phyloP scores from a whole-genome alignment of 2,888 invertebrate species.

The Oconnorella tubifera region DNA sequence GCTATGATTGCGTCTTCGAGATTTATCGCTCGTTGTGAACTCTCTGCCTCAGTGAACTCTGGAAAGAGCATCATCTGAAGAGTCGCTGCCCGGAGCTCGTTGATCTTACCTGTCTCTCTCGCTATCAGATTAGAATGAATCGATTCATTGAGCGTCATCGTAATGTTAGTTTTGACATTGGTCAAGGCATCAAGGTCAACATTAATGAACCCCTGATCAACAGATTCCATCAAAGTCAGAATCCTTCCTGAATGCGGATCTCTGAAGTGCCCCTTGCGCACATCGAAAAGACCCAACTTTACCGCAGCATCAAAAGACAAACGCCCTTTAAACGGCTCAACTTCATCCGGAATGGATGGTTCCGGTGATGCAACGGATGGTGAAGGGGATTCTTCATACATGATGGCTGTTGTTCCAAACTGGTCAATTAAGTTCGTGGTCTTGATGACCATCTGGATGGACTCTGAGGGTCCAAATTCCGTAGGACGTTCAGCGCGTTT shows the following conservation, averaged over 20 bases:
- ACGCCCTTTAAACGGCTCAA: conserved; percentile 15
- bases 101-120: conserved; percentile 33
- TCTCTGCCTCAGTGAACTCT: conserved; percentile 18
- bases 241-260: conserved; percentile 31
- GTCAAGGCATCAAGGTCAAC: conserved; percentile 21
- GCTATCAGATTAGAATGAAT: conserved; percentile 60
- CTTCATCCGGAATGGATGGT: not conserved
- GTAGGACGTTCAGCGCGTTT: conserved; percentile 9
- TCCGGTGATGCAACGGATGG: not conserved
- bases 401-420: conserved; percentile 16
- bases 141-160: conserved; percentile 77
- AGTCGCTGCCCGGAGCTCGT: conserved; percentile 57
- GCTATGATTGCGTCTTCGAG: conserved; percentile 36
- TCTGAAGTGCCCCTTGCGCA: conserved; percentile 29
- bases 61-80: conserved; percentile 30
- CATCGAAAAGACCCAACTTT: conserved; percentile 41
- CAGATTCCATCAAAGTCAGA: conserved; percentile 69
- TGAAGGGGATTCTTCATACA: conserved; percentile 18
- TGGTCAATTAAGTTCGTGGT: conserved; percentile 19
- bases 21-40: conserved; percentile 28
- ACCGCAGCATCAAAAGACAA: conserved; percentile 35
- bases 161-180: conserved; percentile 63
- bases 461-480: conserved; percentile 8
- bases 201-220: conserved; percentile 50
- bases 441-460: conserved; percentile 21